Percentiles rank a stretch among this genome's conserved stretches.
phyloP scores from a whole-genome alignment of 2,113 vertebrate species.

The Dasyprocta punctata region DNA sequence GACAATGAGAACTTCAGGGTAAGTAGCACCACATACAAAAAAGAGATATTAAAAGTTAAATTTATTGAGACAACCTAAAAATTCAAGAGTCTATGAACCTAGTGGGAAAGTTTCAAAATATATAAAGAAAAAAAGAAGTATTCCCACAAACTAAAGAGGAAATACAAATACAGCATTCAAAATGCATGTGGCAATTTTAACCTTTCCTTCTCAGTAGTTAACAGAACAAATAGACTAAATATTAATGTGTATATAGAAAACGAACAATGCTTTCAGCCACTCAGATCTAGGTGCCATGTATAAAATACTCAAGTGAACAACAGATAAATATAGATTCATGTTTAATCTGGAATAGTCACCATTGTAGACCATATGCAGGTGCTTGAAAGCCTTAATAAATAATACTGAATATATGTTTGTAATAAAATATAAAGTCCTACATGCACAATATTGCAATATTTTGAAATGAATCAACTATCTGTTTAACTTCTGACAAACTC shows the following conservation, averaged over 20 bases:
- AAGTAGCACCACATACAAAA: neutral
- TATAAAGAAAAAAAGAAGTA: neutral
- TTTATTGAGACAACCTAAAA: neutral
- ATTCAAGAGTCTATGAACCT: neutral
- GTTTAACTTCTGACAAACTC: too few species aligned
- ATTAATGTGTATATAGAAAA: too few species aligned
- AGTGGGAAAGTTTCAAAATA: neutral
- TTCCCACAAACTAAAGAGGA: neutral
- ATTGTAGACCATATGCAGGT: neutral
- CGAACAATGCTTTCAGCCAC: too few species aligned
- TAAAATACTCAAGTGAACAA: neutral
- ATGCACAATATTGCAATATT: too few species aligned
- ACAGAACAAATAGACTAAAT: too few species aligned
- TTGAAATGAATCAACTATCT: too few species aligned
- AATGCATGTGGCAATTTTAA: too few species aligned
- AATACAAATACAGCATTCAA: neutral
- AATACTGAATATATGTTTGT: neutral
- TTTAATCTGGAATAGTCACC: neutral
- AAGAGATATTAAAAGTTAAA: neutral
- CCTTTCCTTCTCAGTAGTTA: too few species aligned
- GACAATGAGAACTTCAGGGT: neutral
- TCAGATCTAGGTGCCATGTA: too few species aligned
- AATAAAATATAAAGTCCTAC: neutral
- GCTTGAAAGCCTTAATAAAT: neutral
- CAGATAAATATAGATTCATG: neutral